Percentiles rank a stretch among this genome's conserved stretches.
These are phyloP conservation scores for Anodontia alba DNA, from an alignment of 2,888 invertebrate species.

Conservation along the genomic window DNA sequence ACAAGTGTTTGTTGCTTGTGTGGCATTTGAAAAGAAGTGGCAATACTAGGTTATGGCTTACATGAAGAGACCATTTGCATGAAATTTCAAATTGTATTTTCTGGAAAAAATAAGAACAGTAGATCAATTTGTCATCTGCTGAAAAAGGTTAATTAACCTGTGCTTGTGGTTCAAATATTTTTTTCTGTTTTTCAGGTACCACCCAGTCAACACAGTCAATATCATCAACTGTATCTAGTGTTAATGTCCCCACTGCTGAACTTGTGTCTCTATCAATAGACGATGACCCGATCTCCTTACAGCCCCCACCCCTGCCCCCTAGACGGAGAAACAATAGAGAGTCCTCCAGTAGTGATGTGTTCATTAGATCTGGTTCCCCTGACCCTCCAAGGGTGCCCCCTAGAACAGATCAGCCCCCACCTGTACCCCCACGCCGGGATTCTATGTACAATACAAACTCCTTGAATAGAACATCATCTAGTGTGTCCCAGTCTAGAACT, in stretches of 20 bases:
- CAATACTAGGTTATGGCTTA: too few relatives aligned
- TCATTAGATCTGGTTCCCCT: constrained; percentile 25
- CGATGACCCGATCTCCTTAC: constrained; percentile 59
- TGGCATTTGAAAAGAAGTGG: too few relatives aligned
- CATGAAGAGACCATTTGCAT: too few relatives aligned
- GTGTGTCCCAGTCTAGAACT: constrained; percentile 51
- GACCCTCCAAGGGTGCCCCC: constrained; percentile 88
- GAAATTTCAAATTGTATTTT: too few relatives aligned
- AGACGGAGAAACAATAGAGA: constrained; percentile 86
- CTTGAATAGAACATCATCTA: constrained; percentile 29
- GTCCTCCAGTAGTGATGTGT: constrained; percentile 86
- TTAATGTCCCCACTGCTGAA: constrained; percentile 47
- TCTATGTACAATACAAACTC: constrained; percentile 64
- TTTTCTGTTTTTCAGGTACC: constrained; percentile 34
- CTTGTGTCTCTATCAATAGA: constrained; percentile 52
- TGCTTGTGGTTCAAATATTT: too few relatives aligned
- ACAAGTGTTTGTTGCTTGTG: too few relatives aligned
- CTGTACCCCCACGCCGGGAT: constrained; percentile 88
- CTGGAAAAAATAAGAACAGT: too few relatives aligned
- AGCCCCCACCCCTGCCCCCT: constrained; percentile 78
- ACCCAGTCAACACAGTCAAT: constrained; percentile 26
- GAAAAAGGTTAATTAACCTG: too few relatives aligned
- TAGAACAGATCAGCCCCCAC: constrained; percentile 88
- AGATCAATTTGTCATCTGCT: too few relatives aligned
- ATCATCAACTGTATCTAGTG: constrained; percentile 19